phyloP scores from a whole-genome alignment of 2,113 vertebrate species.

The Xerus inauris region DNA sequence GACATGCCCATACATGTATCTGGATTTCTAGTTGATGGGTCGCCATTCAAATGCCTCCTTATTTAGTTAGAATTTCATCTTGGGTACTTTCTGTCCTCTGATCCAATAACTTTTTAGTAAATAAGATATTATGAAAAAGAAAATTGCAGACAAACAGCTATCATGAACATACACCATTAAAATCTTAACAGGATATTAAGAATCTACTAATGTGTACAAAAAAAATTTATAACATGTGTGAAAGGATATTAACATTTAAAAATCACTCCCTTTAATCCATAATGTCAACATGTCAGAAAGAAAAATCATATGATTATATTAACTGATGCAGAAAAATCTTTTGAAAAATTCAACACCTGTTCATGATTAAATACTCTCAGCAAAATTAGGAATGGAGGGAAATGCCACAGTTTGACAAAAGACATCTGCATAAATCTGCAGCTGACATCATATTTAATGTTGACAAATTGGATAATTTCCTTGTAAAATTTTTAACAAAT shows the following conservation, averaged over 20 bases:
- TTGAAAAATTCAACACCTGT: background rate
- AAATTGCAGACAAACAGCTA: background rate
- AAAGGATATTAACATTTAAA: background rate
- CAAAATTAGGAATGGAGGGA: background rate
- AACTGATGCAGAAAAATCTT: background rate
- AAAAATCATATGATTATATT: background rate
- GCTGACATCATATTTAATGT: background rate
- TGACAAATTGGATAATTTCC: background rate
- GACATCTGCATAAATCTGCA: background rate
- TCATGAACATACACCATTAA: background rate
- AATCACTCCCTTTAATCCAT: background rate
- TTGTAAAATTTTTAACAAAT: background rate
- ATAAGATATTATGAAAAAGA: background rate
- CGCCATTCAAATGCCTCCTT: too few species aligned
- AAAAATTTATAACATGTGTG: background rate
- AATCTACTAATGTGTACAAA: background rate
- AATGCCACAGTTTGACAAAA: background rate
- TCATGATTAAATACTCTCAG: background rate
- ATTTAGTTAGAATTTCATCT: background rate
- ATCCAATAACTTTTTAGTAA: background rate
- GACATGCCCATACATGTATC: background rate
- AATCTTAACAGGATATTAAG: background rate
- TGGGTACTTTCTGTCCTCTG: background rate
- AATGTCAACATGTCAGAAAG: background rate
- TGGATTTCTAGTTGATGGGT: background rate